phyloP scores from a whole-genome alignment of 2,113 vertebrate genomes.

The Ceyx margarethae region DNA sequence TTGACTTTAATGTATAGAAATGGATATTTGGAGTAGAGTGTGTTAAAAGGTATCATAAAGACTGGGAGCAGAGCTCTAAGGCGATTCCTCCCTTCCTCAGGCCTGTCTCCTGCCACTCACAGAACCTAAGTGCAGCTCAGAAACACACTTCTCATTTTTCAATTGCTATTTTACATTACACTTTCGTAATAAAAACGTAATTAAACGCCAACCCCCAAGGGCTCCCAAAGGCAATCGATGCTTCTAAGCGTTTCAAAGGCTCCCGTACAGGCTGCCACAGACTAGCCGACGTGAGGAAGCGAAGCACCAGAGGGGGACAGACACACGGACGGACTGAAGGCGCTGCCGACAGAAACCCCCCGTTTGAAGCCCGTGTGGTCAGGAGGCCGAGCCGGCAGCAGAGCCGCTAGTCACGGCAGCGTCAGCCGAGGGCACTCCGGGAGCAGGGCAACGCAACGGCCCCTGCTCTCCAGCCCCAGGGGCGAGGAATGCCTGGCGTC shows the following conservation, averaged over 20 bases:
- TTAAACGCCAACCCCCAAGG: too few relatives aligned
- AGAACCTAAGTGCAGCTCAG: not conserved
- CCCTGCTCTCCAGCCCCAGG: too few relatives aligned
- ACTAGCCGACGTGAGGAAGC: accelerated
- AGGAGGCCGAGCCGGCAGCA: not conserved
- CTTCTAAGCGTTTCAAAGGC: not conserved
- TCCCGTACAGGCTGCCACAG: accelerated
- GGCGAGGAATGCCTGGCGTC: not conserved
- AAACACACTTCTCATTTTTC: accelerated
- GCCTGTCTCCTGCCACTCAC: not conserved
- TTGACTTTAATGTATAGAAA: accelerated
- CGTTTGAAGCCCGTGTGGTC: not conserved
- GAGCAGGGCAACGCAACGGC: too few relatives aligned
- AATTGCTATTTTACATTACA: not conserved
- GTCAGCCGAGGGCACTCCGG: not conserved
- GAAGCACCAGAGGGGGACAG: too few relatives aligned
- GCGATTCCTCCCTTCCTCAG: not conserved
- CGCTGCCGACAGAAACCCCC: accelerated
- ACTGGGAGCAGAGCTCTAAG: not conserved
- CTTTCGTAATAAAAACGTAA: not conserved
- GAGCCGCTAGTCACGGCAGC: too few relatives aligned
- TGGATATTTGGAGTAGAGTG: not conserved
- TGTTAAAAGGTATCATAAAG: accelerated
- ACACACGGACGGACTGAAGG: too few relatives aligned
- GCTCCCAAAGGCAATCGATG: not conserved